Evolutionary conservation across 1,140 invertebrate species (phyloP), one percentile per base, ranked within the genome.

Genomic region (Lepidurus arcticus): DNA sequence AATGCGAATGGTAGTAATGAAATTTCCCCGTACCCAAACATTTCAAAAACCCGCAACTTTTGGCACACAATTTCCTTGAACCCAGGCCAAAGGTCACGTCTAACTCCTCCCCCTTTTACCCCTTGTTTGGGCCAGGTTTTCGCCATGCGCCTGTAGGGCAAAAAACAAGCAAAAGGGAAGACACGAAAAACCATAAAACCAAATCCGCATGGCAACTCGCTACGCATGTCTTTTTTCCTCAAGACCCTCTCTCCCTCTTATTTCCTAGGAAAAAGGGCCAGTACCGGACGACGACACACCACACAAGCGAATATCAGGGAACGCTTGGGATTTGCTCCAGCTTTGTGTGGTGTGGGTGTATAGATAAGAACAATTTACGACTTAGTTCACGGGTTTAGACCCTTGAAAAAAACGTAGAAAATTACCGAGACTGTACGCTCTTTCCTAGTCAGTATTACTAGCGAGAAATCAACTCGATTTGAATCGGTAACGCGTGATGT

Each of bases 121-220:
- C 53, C 53, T 65, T 65, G 53, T 65, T 65, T 65, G n/a, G 53
- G 13, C 53, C 53, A n/a, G 13, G n/a, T 21, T 65, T 65, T 21
- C 53, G n/a, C 53, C 9, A 34, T 34, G 34, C 34, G 34, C 34
- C 9, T 0, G 9, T 1, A 65, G 53, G 53, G 10, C 16, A 21
- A 65, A n/a, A n/a, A 21, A 21, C 8, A 65, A 65, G 4, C 9
- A 0, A 65, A 65, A 65, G 21, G 9, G n/a, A 34, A 34, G 34
- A 65, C 16, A 65, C 21, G 13, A 65, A 65, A 65, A 65, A 13
- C 53, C 8, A 65, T 16, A 65, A 65, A 65, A 65, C 8, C 13
- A 9, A 65, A 65, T 65, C 53, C 53, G 53, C 53, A 65, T 65
- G 53, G 53, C 53, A 65, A 65, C 53, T 65, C 53, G 21, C 53